These are phyloP conservation scores for Falco novaeseelandiae DNA, from an alignment of 2,797 vertebrate species.

Conservation along the genomic window DNA sequence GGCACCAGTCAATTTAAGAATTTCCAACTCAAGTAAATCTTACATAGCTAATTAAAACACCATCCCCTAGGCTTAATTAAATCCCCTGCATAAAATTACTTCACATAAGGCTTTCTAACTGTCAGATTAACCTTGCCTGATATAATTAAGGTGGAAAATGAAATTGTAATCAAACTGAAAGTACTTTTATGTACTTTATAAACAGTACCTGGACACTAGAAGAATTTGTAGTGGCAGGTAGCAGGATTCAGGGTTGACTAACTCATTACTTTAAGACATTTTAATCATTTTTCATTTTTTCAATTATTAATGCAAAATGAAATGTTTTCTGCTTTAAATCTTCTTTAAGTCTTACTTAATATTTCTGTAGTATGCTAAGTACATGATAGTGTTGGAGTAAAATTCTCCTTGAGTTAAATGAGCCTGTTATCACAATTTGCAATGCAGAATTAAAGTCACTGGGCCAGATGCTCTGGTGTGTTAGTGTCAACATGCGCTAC, in stretches of 20 bases:
- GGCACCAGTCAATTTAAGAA: neutral
- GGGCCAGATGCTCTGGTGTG: neutral
- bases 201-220: neutral
- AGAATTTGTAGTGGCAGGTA: neutral
- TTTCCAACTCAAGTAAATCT: neutral
- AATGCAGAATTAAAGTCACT: constrained; percentile 28
- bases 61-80: constrained; percentile 16
- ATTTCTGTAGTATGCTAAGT: constrained; percentile 1
- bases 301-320: neutral
- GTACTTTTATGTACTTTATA: neutral
- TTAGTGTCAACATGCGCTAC: neutral
- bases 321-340: constrained; percentile 23
- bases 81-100: constrained; percentile 16
- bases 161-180: constrained; percentile 35
- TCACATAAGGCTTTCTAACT: neutral
- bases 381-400: neutral
- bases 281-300: neutral
- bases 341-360: neutral
- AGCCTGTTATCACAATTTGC: constrained; percentile 19
- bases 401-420: neutral
- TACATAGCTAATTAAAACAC: neutral
- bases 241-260: neutral
- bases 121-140: constrained; percentile 30
- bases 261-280: neutral
- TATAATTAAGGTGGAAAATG: constrained; percentile 32